Evolutionary conservation across 2,113 vertebrate genomes (phyloP), one percentile per base, ranked within the genome.

Genomic region (Plectropomus leopardus): DNA sequence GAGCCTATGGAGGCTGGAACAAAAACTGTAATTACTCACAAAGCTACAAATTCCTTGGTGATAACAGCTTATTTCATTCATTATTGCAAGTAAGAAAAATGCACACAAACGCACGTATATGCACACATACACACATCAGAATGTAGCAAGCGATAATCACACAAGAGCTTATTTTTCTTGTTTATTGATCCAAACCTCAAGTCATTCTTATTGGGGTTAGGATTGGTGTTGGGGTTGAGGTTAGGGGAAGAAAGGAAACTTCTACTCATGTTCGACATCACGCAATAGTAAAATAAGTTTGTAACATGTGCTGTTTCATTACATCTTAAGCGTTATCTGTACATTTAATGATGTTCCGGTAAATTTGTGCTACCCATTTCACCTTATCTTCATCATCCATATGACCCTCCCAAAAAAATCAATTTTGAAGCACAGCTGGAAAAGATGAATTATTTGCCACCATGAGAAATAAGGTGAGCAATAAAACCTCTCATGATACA

Each of bases 371-470:
- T 58, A 26, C 21, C 74, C 53, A 7, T 26, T 69, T 79, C 71
- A 76, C 70, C 61, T 76, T 78, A 75, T 74, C 59, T 77, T 76
- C 51, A 59, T 78, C 70, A 50, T 64, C 78, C 48, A 47, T 59
- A 19, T 70, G 50, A 76, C 58, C 4, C 4, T 2, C 3, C 69
- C 66, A 84, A 90, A 90, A 87, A 89, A 94, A 93, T 93, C 92
- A 89, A 93, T 94, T 96, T 91, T 89, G 92, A 88, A 95, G 89
- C 94, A 89, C 94, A 94, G 94, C 91, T 72, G 58, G 93, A 95
- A 93, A 96, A 96, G 94, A 97, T 96, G 94, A 97, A 96, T 96
- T 96, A 96, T 97, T 96, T 97, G 96, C 95, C 94, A 94, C 93
- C 92, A 92, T 91, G 94, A 94, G 91, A 95, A 92, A 93, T 85